A percentile compares a stretch with the other conserved stretches of the same genome.
Conservation (phyloP, 2,113 vertebrate genomes). For the Sinosuthora webbiana region DNA sequence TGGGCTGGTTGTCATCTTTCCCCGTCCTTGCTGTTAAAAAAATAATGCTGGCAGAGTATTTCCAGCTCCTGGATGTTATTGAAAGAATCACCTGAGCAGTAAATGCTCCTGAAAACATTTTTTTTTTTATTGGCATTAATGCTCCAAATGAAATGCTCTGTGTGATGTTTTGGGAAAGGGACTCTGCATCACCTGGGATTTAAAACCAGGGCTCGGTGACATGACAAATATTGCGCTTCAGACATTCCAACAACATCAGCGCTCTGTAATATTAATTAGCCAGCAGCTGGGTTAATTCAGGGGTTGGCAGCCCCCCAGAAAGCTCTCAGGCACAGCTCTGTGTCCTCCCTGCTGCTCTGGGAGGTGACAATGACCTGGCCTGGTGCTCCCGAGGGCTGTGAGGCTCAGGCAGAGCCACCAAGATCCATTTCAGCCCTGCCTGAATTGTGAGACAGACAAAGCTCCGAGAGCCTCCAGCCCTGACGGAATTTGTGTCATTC, state of each 20-base stretch:
- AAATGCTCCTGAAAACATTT: neutral
- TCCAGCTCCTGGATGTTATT: slow-evolving; percentile 17
- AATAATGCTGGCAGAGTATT: neutral
- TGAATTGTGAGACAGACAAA: neutral
- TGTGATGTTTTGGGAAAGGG: neutral
- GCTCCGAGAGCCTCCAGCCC: neutral
- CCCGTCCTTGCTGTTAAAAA: neutral
- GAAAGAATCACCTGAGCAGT: slow-evolving; percentile 27
- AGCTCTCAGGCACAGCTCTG: neutral
- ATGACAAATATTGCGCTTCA: neutral
- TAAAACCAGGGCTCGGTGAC: neutral
- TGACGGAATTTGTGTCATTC: neutral
- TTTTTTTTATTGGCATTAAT: neutral
- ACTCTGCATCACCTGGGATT: neutral
- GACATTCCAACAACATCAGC: neutral
- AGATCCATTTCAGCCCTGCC: neutral
- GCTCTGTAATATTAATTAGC: neutral
- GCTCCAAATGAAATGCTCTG: neutral
- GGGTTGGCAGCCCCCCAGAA: neutral
- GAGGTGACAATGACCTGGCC: neutral
- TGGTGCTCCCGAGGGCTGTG: neutral
- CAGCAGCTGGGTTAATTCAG: neutral
- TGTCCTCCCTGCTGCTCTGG: neutral
- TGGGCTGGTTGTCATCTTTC: rapidly evolving
- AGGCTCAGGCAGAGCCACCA: neutral